Evolutionary conservation across 2,113 vertebrate species (phyloP), one percentile per base, ranked within the genome.

Genomic region (Amia ocellicauda): DNA sequence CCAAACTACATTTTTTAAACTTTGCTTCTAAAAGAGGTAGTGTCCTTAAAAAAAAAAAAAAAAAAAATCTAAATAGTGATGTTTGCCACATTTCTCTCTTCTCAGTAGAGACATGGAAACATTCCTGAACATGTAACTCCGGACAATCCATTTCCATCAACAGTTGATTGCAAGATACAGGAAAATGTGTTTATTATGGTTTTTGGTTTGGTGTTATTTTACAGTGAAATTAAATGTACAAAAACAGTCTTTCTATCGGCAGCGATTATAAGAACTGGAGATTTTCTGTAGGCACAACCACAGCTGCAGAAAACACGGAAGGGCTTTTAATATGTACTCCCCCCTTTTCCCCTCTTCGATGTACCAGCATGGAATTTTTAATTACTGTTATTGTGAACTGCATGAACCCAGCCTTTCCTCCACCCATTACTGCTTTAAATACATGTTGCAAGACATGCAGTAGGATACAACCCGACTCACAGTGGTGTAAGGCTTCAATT

Each of bases 321-420:
- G 62, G 66, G 62, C 58, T 63, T 69, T 56, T 66, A 78, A 81
- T 85, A 84, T 83, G 70, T 68, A 69, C 49, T 70, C 69, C 70
- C 69, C 74, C 67, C 58, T 40, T 71, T 74, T 75, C 19, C 71
- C 69, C 63, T 63, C 51, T 64, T 67, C 62, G 76, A 76, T 67
- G 64, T 75, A 68, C 73, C 57, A 77, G 73, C 77, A 80, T 80
- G 74, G 79, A 85, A 86, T 83, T 81, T 77, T 70, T 83, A 81
- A 84, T 83, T 82, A 85, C 74, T 77, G 79, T 84, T 73, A 86
- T 84, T 81, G 78, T 67, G 78, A 80, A 73, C 77, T 75, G 65
- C 62, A 75, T 73, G 75, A 80, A 84, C 68, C n/a, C 72, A 62
- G 69, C 69, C 69, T 82, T 69, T 78, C 76, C 71, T 69, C 62